Conservation (phyloP, 1,140 invertebrate genomes). For the Cryptotermes secundus region DNA sequence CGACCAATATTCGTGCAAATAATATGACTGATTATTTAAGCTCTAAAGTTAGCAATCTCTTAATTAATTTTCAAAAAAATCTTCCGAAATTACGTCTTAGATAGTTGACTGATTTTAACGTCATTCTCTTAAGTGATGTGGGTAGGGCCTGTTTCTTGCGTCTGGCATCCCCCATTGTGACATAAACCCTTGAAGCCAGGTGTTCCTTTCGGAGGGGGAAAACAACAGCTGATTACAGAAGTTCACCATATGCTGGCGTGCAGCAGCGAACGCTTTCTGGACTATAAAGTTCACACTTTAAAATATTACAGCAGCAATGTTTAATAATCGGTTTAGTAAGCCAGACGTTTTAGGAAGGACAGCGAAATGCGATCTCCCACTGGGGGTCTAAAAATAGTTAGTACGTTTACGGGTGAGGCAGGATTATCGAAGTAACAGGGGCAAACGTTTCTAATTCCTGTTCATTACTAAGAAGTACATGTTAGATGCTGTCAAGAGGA, state of each 20-base stretch:
- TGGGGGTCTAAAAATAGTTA: slow-evolving; percentile 10
- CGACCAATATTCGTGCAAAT: too few relatives aligned
- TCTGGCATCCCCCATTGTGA: slow-evolving; percentile 2
- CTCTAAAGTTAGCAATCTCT: too few relatives aligned
- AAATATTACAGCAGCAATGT: background rate
- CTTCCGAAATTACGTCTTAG: too few relatives aligned
- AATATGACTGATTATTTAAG: too few relatives aligned
- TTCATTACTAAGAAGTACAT: background rate
- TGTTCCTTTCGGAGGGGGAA: background rate
- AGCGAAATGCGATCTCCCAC: slow-evolving; percentile 23
- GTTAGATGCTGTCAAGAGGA: background rate
- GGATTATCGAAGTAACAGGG: slow-evolving; percentile 4
- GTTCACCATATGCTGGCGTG: background rate
- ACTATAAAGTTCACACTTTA: background rate
- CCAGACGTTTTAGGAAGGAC: slow-evolving; percentile 20
- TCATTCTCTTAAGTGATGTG: too few relatives aligned
- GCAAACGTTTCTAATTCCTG: background rate
- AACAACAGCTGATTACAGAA: background rate
- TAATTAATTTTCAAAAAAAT: too few relatives aligned
- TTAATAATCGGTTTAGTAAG: background rate
- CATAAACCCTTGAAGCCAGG: background rate
- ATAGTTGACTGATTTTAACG: too few relatives aligned
- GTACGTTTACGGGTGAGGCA: background rate
- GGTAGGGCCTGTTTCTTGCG: background rate
- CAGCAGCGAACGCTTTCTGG: background rate